phyloP scores from a whole-genome alignment of 2,888 invertebrate species.

The Cistogaster globosa region DNA sequence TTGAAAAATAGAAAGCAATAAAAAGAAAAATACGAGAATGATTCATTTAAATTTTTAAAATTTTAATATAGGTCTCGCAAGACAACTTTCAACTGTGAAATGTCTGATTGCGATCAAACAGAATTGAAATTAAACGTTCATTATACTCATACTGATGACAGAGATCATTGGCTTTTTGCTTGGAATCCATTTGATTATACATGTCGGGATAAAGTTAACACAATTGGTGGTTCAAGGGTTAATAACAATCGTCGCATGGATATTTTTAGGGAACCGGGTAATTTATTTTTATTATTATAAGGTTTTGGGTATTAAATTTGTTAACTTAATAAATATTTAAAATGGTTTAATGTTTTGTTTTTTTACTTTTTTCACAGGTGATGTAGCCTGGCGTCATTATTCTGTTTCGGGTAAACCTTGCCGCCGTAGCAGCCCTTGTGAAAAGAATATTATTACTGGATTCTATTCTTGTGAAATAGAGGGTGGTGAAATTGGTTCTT shows the following conservation, averaged over 20 bases:
- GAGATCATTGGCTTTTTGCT: constrained; percentile 89
- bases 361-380: constrained; percentile 79
- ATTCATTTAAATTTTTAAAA: not conserved
- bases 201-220: constrained; percentile 84
- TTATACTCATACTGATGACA: constrained; percentile 86
- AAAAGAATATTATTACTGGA: constrained; percentile 89
- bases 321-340: not conserved
- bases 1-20: not conserved
- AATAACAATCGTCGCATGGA: constrained; percentile 83
- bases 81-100: constrained; percentile 86
- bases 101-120: constrained; percentile 90
- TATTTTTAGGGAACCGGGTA: constrained; percentile 83
- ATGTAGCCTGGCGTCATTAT: constrained; percentile 88
- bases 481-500: constrained; percentile 87
- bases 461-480: constrained; percentile 94
- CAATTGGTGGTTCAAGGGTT: constrained; percentile 82
- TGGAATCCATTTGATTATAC: constrained; percentile 91
- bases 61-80: constrained; percentile 78
- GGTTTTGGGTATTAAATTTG: not conserved
- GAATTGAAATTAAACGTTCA: constrained; percentile 90
- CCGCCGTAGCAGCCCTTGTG: constrained; percentile 87
- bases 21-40: not conserved
- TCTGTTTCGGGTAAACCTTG: constrained; percentile 93
- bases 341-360: not conserved
- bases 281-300: constrained; percentile 56